phyloP scores from a whole-genome alignment of 2,113 vertebrate genomes.

The Semnornis frantzii region DNA sequence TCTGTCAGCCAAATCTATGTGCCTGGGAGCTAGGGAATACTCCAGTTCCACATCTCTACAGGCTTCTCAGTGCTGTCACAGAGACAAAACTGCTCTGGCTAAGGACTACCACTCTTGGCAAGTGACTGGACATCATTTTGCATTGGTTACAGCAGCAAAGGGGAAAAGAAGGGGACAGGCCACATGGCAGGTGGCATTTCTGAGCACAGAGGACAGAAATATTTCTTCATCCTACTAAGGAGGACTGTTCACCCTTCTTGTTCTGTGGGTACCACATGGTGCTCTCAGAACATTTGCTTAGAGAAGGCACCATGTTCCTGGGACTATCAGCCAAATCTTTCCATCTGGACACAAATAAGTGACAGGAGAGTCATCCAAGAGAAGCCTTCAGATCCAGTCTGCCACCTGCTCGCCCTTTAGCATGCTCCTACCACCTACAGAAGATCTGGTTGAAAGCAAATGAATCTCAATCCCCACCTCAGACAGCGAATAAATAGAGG shows the following conservation, averaged over 20 bases:
- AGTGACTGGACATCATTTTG: not conserved
- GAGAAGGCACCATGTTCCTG: not conserved
- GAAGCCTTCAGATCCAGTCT: conserved; percentile 1
- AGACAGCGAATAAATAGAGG: not conserved
- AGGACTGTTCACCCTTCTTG: not conserved
- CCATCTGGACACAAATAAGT: conserved; percentile 39
- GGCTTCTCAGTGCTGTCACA: not conserved
- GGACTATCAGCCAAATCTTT: conserved; percentile 24
- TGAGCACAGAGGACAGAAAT: not conserved
- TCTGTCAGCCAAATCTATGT: not conserved
- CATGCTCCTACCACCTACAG: conserved; percentile 21
- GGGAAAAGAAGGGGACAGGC: not conserved
- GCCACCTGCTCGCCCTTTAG: conserved; percentile 40
- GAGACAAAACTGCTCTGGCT: not conserved
- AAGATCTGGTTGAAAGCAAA: not conserved
- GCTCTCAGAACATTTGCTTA: not conserved
- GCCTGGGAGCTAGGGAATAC: not conserved
- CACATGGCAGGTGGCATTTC: not conserved
- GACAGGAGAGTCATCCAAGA: conserved; percentile 14
- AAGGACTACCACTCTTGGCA: not conserved
- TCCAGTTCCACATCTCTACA: not conserved
- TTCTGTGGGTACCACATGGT: not conserved
- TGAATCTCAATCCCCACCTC: not conserved
- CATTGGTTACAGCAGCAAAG: not conserved
- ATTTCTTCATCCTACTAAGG: not conserved